phyloP scores from a whole-genome alignment of 2,888 invertebrate species.

The Chrysina gloriosa region DNA sequence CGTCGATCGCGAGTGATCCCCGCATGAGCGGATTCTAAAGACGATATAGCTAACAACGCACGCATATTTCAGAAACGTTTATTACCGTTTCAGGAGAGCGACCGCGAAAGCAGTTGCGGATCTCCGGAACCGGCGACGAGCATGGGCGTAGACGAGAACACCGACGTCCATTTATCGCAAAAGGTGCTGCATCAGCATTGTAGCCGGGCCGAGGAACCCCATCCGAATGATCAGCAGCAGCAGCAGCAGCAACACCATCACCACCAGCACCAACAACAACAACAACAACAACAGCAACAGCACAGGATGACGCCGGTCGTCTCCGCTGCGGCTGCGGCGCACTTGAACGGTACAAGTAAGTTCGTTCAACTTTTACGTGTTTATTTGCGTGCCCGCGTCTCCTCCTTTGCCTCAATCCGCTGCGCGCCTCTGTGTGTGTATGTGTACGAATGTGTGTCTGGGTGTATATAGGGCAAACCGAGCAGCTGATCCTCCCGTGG shows the following conservation, averaged over 20 bases:
- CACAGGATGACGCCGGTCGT: conserved; percentile 61
- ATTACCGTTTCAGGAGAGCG: conserved; percentile 69
- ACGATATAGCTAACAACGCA: too few species aligned
- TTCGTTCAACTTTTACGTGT: conserved; percentile 51
- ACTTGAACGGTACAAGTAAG: conserved; percentile 76
- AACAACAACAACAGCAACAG: conserved; percentile 7
- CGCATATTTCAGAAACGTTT: too few species aligned
- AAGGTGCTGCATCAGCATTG: conserved; percentile 52
- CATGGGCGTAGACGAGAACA: conserved; percentile 64
- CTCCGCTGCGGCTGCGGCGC: conserved; percentile 69
- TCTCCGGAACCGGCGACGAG: conserved; percentile 69
- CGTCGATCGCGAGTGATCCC: too few species aligned
- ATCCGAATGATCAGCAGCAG: conserved; percentile 48
- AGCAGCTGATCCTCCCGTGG: conserved; percentile 33
- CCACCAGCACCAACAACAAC: not conserved
- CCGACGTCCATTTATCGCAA: conserved; percentile 59
- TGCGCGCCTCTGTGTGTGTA: not conserved
- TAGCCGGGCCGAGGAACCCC: conserved; percentile 47
- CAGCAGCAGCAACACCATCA: not conserved
- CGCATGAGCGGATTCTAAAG: too few species aligned
- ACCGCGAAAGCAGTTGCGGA: conserved; percentile 74
- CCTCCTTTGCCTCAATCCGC: not conserved
- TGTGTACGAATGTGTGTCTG: not conserved
- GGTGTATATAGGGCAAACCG: conserved; percentile 16
- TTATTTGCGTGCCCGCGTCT: too few species aligned